Base-by-base conservation (phyloP, 2,888 invertebrate species). In the Mylabris sibirica region DNA sequence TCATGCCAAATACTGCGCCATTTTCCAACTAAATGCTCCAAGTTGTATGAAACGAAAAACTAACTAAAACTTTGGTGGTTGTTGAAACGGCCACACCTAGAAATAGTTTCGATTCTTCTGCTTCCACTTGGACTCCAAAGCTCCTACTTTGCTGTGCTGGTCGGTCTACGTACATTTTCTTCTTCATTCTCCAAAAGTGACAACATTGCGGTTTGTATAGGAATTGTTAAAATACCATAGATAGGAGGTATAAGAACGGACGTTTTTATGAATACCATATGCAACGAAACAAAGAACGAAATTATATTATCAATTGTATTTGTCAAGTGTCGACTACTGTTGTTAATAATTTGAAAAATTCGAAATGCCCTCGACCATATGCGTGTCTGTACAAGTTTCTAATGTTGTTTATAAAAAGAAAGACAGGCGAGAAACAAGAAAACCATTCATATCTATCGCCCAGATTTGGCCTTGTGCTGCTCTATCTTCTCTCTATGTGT, bases 391-490 rank as follows among this genome's bases (percentile, higher is more conserved):
- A 8, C 8, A 24, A 22, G 20, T 8, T 49, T 11, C 49, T 49
- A 8, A 8, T 49, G 49, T 49, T 49, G 49, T 49, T 20, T 49
- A 49, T 49, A 8, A n/a, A n/a, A n/a, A 20, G 17, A 49, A 11
- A 49, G 49, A 49, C 20, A 49, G 20, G 20, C n/a, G 41, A 60
- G 44, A 41, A 60, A 67, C 53, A 64, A 67, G 63, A 68, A 34
- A 59, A 61, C 26, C 68, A 68, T 68, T 68, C 64, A 64, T 61
- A 41, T 24, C n/a, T 4, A 44, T 24, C 63, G 59, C 38, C 41
- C 61, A 20, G 34, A 44, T 35, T 60, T 68, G 68, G 41, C 69
- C 69, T 69, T 69, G 69, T 44, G n/a, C 6, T 12, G 9, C 11
- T 26, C 2, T 26, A 26, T 26, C 2, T 26, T n/a, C n/a, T n/a